Evolutionary conservation across 2,888 invertebrate genomes (phyloP).

Genomic region (Acanthosoma haemorrhoidale): DNA sequence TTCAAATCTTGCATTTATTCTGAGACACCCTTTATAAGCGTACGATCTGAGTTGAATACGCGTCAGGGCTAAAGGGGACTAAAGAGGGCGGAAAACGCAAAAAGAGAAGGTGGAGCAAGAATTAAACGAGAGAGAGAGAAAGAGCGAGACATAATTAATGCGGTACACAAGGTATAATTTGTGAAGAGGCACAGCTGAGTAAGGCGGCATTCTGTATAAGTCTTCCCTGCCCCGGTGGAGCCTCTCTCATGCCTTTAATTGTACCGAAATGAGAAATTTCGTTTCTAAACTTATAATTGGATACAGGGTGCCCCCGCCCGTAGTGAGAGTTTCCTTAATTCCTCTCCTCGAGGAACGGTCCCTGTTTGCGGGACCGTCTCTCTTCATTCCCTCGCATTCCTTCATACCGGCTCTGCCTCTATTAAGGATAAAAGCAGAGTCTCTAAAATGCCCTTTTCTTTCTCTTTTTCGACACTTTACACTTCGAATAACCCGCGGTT

Average conservation of each 20-base stretch:
- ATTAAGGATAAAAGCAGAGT: neutral
- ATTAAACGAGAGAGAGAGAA: constrained; percentile 35
- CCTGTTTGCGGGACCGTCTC: constrained; percentile 27
- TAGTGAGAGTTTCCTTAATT: constrained; percentile 36
- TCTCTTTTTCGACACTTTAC: neutral
- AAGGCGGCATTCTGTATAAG: constrained; percentile 34
- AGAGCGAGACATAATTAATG: constrained; percentile 48
- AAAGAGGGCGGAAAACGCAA: constrained; percentile 34
- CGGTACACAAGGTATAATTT: constrained; percentile 52
- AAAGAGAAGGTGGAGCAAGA: constrained; percentile 38
- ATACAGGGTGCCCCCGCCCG: constrained; percentile 45
- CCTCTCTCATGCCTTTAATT: constrained; percentile 47
- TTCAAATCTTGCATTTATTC: no score
- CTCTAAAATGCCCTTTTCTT: neutral
- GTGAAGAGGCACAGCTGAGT: constrained; percentile 47
- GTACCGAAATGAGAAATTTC: constrained; percentile 55
- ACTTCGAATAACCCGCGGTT: neutral
- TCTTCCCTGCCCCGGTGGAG: constrained; percentile 44
- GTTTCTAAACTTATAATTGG: constrained; percentile 54
- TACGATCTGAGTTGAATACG: no score
- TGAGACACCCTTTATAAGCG: no score
- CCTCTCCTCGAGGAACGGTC: constrained; percentile 29
- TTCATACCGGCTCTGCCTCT: constrained; percentile 7
- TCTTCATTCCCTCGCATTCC: constrained; percentile 33
- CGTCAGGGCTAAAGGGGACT: no score